Evolutionary conservation across 2,797 vertebrate genomes (phyloP).

Genomic region (Acanthurus leucopareius): DNA sequence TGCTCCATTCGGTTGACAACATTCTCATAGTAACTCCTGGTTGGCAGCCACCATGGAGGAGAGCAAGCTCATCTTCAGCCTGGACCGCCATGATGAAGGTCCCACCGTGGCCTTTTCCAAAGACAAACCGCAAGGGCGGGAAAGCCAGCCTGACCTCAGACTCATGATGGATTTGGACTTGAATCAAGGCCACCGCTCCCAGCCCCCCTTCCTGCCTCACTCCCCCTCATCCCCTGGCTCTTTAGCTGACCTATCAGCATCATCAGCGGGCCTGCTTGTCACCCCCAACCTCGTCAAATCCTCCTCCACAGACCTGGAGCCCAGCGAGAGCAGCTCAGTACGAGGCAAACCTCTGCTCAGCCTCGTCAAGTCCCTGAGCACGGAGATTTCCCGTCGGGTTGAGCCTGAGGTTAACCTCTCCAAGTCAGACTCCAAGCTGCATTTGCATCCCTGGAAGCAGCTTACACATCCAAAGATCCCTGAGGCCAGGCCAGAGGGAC

Average conservation of each 20-base stretch:
- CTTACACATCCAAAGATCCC: conserved; percentile 76
- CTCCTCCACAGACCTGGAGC: conserved; percentile 82
- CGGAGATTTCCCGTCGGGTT: conserved; percentile 83
- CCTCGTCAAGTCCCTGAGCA: conserved; percentile 88
- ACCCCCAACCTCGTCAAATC: conserved; percentile 85
- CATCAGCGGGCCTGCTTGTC: conserved; percentile 48
- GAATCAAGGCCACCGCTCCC: conserved; percentile 50
- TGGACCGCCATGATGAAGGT: conserved; percentile 73
- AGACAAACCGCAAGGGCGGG: conserved; percentile 55
- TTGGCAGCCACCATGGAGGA: conserved; percentile 68
- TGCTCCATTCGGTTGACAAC: conserved; percentile 12
- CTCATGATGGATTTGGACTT: conserved; percentile 72
- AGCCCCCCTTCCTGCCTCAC: conserved; percentile 64
- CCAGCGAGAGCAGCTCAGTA: conserved; percentile 67
- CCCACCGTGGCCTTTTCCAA: conserved; percentile 69
- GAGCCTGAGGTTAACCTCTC: conserved; percentile 86
- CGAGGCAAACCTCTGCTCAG: conserved; percentile 82
- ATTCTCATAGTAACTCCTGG: conserved; percentile 16
- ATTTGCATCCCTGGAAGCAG: conserved; percentile 86
- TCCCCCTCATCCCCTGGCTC: conserved; percentile 79
- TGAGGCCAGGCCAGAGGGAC: conserved; percentile 48
- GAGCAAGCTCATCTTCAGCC: conserved; percentile 80
- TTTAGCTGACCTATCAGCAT: conserved; percentile 75
- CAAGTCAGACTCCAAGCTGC: conserved; percentile 87
- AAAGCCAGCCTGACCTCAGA: conserved; percentile 47